A percentile compares a stretch with the other conserved stretches of the same genome.
Conservation (phyloP, 2,888 invertebrate species). For the Lasioglossum calceatum region DNA sequence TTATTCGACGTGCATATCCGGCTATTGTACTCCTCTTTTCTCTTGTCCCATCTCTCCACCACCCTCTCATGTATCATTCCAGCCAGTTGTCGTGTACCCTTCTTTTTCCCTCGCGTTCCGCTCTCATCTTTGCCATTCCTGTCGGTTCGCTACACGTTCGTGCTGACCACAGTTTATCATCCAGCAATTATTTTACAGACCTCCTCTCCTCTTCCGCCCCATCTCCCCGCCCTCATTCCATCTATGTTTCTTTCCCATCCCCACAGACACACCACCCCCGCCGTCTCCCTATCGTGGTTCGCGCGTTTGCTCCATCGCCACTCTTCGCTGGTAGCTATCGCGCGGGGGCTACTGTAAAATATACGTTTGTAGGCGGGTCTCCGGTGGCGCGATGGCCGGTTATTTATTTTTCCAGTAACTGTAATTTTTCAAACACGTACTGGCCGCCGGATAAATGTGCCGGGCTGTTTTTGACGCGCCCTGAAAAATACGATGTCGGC, state of each 20-base stretch:
- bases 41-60: constrained; percentile 20
- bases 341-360: constrained; percentile 71
- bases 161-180: constrained; percentile 76
- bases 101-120: constrained; percentile 40
- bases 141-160: constrained; percentile 63
- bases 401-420: constrained; percentile 81
- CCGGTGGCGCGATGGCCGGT: constrained; percentile 70
- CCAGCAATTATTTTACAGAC: constrained; percentile 76
- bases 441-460: constrained; percentile 80
- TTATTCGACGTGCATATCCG: constrained; percentile 64
- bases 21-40: constrained; percentile 45
- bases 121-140: constrained; percentile 55
- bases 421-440: constrained; percentile 81
- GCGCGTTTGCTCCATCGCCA: constrained; percentile 48
- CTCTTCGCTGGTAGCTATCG: constrained; percentile 48
- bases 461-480: constrained; percentile 80
- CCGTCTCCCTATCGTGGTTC: constrained; percentile 42
- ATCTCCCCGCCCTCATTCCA: constrained; percentile 28
- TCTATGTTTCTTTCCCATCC: neutral
- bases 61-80: constrained; percentile 46
- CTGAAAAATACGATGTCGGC: constrained; percentile 79
- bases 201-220: constrained; percentile 39
- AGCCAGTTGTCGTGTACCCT: constrained; percentile 37
- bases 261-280: constrained; percentile 1
- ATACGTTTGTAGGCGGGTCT: constrained; percentile 76